A percentile compares a stretch with the other conserved stretches of the same genome.
Evolutionary conservation across 2,797 vertebrate species (phyloP).

Genomic region (Zalophus californianus): DNA sequence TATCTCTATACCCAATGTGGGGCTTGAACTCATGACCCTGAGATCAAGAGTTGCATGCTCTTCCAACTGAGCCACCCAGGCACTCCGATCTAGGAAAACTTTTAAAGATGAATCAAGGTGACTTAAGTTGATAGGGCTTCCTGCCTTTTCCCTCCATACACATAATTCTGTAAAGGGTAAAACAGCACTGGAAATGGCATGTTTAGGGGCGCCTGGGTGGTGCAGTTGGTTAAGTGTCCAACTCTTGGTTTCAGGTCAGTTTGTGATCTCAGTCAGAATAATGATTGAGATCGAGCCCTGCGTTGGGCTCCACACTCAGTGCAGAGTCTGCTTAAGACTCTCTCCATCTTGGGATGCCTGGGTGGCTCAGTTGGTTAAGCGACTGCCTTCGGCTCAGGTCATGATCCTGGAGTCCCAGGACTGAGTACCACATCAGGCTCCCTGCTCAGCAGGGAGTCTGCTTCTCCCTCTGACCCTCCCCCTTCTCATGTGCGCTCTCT

Average conservation of each 20-base stretch:
- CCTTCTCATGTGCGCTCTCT: too few relatives aligned
- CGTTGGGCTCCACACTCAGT: neutral
- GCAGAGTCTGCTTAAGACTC: neutral
- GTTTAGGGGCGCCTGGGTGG: neutral
- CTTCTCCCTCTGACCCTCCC: too few relatives aligned
- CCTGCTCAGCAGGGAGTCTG: too few relatives aligned
- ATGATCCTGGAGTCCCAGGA: too few relatives aligned
- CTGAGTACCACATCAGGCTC: too few relatives aligned
- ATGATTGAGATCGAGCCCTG: neutral
- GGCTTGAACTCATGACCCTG: too few relatives aligned
- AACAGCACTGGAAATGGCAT: neutral
- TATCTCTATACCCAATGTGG: too few relatives aligned
- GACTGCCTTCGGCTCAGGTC: too few relatives aligned
- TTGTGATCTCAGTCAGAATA: neutral
- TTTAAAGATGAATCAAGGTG: neutral
- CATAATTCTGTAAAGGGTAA: neutral
- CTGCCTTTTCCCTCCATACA: neutral
- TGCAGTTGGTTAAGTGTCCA: neutral
- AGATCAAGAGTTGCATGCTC: too few relatives aligned
- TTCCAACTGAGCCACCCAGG: too few relatives aligned
- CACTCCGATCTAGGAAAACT: constrained; percentile 4
- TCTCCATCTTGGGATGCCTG: neutral
- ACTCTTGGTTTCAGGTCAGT: neutral
- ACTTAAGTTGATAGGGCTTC: neutral
- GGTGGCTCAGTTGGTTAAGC: too few relatives aligned